These are phyloP conservation scores for Scaptomyza flava DNA, from an alignment of 2,888 invertebrate genomes.

Conservation along the genomic window DNA sequence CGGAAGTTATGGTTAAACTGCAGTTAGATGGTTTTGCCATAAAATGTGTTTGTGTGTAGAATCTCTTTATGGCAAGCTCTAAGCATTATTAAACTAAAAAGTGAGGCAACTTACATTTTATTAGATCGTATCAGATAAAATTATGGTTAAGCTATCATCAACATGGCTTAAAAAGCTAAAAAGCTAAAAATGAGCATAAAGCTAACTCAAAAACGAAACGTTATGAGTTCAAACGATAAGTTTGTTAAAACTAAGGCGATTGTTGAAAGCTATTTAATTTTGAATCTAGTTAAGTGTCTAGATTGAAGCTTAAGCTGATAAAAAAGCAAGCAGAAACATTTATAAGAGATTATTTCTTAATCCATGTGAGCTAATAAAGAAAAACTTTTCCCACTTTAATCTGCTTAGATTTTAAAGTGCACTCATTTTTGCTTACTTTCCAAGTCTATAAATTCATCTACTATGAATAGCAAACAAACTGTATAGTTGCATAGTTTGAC, in stretches of 20 bases:
- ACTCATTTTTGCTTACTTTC: neutral
- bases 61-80: neutral
- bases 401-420: too few relatives aligned
- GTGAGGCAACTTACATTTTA: neutral
- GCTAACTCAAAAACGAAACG: neutral
- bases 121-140: neutral
- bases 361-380: too few relatives aligned
- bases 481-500: neutral
- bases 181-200: neutral
- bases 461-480: neutral
- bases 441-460: too few relatives aligned
- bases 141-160: neutral
- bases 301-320: neutral
- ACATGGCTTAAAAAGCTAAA: neutral
- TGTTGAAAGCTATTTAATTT: neutral
- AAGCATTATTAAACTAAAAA: neutral
- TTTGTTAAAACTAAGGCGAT: neutral
- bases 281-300: neutral
- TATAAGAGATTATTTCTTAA: too few relatives aligned
- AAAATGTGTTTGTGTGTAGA: neutral
- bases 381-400: too few relatives aligned
- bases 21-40: constrained; percentile 23
- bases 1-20: constrained; percentile 49
- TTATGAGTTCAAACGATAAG: neutral
- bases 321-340: too few relatives aligned